A percentile compares a stretch with the other conserved stretches of the same genome.
These are phyloP conservation scores for Pseudochirops cupreus DNA, from an alignment of 2,797 vertebrate genomes.

Conservation along the genomic window DNA sequence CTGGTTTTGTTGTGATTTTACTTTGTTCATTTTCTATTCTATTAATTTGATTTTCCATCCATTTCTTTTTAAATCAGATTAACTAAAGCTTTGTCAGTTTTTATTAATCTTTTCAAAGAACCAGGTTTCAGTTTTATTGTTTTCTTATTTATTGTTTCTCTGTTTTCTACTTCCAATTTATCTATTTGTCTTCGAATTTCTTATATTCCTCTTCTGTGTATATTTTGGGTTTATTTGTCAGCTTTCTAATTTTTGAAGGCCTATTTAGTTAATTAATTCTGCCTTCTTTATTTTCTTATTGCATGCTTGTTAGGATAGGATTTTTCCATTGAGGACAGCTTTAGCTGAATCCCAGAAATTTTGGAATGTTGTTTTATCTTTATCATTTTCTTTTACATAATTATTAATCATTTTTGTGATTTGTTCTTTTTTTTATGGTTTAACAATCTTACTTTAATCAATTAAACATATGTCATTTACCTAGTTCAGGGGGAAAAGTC, in stretches of 20 bases:
- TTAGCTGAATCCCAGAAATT: neutral
- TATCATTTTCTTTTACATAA: neutral
- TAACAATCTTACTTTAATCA: too few species aligned
- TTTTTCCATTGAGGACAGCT: neutral
- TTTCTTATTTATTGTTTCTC: neutral
- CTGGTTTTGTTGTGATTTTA: neutral
- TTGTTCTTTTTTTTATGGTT: neutral
- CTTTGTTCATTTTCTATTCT: neutral
- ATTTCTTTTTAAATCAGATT: neutral
- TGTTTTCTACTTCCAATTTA: neutral
- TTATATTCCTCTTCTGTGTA: neutral
- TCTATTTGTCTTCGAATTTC: neutral
- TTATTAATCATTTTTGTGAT: neutral
- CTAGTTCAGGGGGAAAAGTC: too few species aligned
- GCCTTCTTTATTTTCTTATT: neutral
- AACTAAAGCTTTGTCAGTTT: neutral
- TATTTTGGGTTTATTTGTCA: neutral
- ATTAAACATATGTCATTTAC: too few species aligned
- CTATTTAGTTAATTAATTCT: neutral
- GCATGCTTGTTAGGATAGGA: neutral
- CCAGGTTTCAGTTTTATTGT: neutral
- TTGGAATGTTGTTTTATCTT: neutral
- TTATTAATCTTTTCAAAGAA: neutral
- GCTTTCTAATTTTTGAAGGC: neutral
- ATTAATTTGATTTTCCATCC: neutral